phyloP scores from a whole-genome alignment of 2,797 vertebrate genomes.

The Chaetodon trifasciatus region DNA sequence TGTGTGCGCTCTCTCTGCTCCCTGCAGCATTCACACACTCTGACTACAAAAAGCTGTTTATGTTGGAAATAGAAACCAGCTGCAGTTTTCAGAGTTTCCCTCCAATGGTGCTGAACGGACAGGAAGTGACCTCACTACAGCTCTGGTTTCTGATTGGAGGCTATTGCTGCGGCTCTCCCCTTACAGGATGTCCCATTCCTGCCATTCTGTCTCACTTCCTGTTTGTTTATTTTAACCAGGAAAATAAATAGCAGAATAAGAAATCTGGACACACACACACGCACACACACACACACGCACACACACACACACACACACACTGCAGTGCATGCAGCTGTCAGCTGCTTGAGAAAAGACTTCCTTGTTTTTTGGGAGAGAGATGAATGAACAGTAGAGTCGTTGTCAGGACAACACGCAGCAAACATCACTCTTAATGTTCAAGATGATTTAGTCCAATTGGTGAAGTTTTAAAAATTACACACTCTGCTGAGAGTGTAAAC shows the following conservation, averaged over 20 bases:
- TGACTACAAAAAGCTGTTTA: background rate
- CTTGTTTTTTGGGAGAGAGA: constrained; percentile 34
- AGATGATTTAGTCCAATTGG: background rate
- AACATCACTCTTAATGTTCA: constrained; percentile 4
- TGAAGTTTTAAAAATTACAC: constrained; percentile 16
- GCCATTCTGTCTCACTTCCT: constrained; percentile 57
- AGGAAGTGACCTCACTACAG: constrained; percentile 49
- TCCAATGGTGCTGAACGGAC: constrained; percentile 9
- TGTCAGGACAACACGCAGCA: constrained; percentile 35
- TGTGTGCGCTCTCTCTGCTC: background rate
- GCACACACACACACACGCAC: background rate
- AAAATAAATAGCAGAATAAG: constrained; percentile 46
- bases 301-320: background rate
- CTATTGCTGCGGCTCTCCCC: background rate
- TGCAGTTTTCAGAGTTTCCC: constrained; percentile 17
- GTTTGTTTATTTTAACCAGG: constrained; percentile 51
- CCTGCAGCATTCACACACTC: background rate
- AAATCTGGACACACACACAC: background rate
- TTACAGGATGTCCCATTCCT: constrained; percentile 55
- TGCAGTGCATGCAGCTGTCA: constrained; percentile 51
- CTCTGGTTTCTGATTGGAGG: constrained; percentile 15
- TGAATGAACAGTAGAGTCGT: constrained; percentile 51
- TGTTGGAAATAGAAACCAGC: constrained; percentile 1
- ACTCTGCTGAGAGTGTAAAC: background rate
- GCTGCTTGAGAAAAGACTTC: constrained; percentile 51